Base-by-base conservation (phyloP, 2,888 invertebrate species). In the Philopedon plagiatum region DNA sequence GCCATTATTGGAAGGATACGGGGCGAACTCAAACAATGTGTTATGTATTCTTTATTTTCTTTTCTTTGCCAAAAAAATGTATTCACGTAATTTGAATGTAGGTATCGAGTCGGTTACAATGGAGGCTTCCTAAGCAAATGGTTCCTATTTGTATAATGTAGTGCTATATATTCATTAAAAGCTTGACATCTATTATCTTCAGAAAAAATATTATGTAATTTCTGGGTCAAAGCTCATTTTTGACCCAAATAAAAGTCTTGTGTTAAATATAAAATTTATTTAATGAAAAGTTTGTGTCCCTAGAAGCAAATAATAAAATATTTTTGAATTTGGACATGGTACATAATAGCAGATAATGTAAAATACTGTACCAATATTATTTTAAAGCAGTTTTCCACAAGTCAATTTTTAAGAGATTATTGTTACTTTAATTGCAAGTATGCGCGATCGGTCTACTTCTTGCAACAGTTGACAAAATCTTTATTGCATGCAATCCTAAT, bases 21-120 rank as follows among this genome's bases (percentile, higher is more conserved):
- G 60, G 57, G 54, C 34, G 51, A 57, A 71, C 64, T 71, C 60
- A 64, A 57, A 62, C 62, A 56, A 68, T 68, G 62, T 62, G 68
- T 60, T 61, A 54, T 68, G 57, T 68, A 68, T 62, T 51, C 56
- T 68, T 68, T 68, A 65, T 57, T 44, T 44, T 26, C 23, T 49
- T 29, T 56, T 41, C 57, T 56, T 41, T 57, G 18, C 19, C 37
- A 64, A 65, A 65, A 46, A 64, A 54, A 23, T 54, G 54, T 64
- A 54, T 64, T 64, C 54, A 49, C 9, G 61, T 54, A 49, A 54
- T 64, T 64, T 64, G 64, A 64, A 64, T 64, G 29, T 64, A 64
- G 64, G 64, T 64, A 63, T 63, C 54, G 26, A 23, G 37, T 57
- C 18, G 34, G 21, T 11, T 18, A 57, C 51, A 54, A 54, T 54